These are phyloP conservation scores for Lamellibrachia columna DNA, from an alignment of 2,888 invertebrate species.

Conservation along the genomic window DNA sequence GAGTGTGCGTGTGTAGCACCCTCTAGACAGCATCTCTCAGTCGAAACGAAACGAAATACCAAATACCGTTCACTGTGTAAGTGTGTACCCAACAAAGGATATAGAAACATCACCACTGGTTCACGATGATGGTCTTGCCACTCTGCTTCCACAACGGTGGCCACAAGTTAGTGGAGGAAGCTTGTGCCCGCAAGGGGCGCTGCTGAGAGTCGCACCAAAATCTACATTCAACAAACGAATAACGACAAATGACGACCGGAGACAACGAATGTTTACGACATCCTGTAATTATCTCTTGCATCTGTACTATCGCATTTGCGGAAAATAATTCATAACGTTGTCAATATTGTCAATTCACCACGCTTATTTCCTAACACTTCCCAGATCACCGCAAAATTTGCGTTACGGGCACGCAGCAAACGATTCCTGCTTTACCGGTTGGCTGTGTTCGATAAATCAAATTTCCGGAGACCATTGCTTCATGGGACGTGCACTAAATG, in stretches of 20 bases:
- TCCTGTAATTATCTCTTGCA: not conserved
- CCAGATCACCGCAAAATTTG: not conserved
- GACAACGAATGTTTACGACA: not conserved
- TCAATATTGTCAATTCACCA: not conserved
- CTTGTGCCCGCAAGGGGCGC: not conserved
- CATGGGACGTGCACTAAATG: not conserved
- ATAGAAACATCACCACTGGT: not conserved
- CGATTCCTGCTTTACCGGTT: not conserved
- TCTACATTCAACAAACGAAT: not conserved
- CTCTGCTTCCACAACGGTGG: not conserved
- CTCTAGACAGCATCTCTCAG: no score
- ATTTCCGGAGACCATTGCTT: not conserved
- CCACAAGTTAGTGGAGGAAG: not conserved
- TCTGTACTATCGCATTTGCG: not conserved
- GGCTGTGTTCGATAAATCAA: constrained; percentile 6
- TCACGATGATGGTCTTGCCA: not conserved
- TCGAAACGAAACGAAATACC: no score
- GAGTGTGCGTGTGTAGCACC: no score
- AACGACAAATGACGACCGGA: not conserved
- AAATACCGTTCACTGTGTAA: not conserved
- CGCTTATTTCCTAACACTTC: constrained; percentile 7
- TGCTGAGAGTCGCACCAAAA: not conserved
- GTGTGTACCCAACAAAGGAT: not conserved
- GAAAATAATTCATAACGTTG: not conserved
- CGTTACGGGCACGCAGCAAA: not conserved